These are phyloP conservation scores for Phortica magna DNA, from an alignment of 2,888 invertebrate genomes.

Conservation along the genomic window DNA sequence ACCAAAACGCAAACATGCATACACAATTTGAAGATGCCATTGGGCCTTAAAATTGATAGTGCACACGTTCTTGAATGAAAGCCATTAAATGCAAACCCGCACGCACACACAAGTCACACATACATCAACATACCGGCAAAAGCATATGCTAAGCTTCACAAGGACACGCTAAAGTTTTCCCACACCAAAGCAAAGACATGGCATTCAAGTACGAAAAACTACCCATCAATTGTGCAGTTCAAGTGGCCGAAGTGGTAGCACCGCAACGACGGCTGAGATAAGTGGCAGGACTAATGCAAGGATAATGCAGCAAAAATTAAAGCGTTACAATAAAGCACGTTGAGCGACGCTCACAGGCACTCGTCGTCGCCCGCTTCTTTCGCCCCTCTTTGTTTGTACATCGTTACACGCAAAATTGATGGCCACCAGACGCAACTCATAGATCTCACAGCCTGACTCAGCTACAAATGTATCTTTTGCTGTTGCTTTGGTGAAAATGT, in stretches of 20 bases:
- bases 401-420: constrained; percentile 58
- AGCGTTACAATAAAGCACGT: constrained; percentile 56
- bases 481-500: constrained; percentile 40
- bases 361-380: constrained; percentile 30
- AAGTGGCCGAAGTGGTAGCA: constrained; percentile 54
- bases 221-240: constrained; percentile 61
- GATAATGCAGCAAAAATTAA: constrained; percentile 69
- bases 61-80: constrained; percentile 50
- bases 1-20: constrained; percentile 67
- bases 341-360: constrained; percentile 1
- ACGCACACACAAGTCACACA: constrained; percentile 6
- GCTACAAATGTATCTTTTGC: constrained; percentile 67
- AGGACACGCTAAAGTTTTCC: constrained; percentile 46
- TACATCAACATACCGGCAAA: constrained; percentile 33
- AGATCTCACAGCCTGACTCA: constrained; percentile 58
- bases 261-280: constrained; percentile 56
- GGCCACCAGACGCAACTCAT: constrained; percentile 64
- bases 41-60: constrained; percentile 62
- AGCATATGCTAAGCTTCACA: constrained; percentile 71
- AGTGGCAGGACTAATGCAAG: constrained; percentile 61
- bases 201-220: constrained; percentile 43
- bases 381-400: constrained; percentile 10
- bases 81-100: constrained; percentile 57
- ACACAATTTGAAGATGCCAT: constrained; percentile 64
- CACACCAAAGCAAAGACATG: constrained; percentile 47